A percentile compares a stretch with the other conserved stretches of the same genome.
These are phyloP conservation scores for Melieria picta DNA, from an alignment of 2,888 invertebrate species.

Conservation along the genomic window DNA sequence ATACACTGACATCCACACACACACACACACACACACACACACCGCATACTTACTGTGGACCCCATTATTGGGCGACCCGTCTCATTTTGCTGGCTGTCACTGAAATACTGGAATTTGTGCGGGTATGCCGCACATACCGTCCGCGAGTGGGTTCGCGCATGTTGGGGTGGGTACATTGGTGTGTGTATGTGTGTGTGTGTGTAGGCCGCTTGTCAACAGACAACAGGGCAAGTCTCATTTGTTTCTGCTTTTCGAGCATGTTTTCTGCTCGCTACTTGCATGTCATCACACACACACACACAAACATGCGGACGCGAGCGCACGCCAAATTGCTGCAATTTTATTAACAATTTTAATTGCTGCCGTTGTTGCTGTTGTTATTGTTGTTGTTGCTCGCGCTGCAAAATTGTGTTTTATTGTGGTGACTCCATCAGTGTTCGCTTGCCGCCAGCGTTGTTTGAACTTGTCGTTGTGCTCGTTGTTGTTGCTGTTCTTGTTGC, in stretches of 20 bases:
- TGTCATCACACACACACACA: no score
- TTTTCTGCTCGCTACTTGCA: no score
- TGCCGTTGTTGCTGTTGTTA: slow-evolving; percentile 20
- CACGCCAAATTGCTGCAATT: no score
- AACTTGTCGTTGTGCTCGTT: slow-evolving; percentile 16
- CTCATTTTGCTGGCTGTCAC: no score
- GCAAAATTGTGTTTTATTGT: no score
- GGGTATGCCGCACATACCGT: slow-evolving; percentile 1
- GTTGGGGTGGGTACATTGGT: neutral
- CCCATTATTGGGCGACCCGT: no score
- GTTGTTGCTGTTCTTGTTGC: slow-evolving; percentile 9
- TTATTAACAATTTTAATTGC: neutral
- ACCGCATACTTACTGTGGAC: no score
- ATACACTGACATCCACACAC: neutral
- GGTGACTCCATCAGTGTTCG: no score
- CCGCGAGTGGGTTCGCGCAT: neutral
- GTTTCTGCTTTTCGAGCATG: no score
- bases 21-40: neutral
- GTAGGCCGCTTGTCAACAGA: slow-evolving; percentile 6
- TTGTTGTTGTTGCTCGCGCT: slow-evolving; percentile 2
- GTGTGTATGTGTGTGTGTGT: slow-evolving; percentile 6
- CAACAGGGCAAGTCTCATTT: slow-evolving; percentile 3
- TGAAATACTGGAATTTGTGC: no score
- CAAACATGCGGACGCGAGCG: no score
- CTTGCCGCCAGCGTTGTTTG: no score